phyloP scores from a whole-genome alignment of 2,797 vertebrate species.

The Hybognathus amarus region DNA sequence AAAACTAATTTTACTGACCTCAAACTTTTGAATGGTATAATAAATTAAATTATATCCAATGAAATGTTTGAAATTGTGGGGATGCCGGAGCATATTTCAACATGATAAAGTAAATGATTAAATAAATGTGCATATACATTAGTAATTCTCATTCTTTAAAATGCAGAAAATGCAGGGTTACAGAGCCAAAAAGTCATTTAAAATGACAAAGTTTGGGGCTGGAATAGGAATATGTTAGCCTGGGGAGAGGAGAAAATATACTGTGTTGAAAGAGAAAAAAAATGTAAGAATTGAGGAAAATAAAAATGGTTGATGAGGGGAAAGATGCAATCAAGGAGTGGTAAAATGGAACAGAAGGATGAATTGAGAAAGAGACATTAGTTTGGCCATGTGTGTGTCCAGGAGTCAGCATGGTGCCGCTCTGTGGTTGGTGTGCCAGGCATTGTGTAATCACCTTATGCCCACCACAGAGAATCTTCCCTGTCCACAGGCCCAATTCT shows the following conservation, averaged over 20 bases:
- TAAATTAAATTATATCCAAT: background rate
- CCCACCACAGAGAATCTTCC: constrained; percentile 25
- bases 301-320: background rate
- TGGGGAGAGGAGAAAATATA: background rate
- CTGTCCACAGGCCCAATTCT: background rate
- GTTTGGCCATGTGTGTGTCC: constrained; percentile 36
- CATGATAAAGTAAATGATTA: background rate
- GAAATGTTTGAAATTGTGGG: background rate
- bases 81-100: background rate
- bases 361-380: constrained; percentile 35
- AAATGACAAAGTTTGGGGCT: background rate
- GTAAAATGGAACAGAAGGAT: constrained; percentile 33
- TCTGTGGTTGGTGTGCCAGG: constrained; percentile 34
- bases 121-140: background rate
- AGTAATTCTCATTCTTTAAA: background rate
- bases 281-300: background rate
- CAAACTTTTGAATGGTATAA: background rate
- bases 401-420: constrained; percentile 37
- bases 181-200: background rate
- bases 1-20: background rate
- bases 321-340: constrained; percentile 6
- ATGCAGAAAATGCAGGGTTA: background rate
- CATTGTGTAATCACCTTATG: constrained; percentile 47
- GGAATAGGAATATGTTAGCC: background rate
- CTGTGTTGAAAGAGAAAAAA: background rate